Base-by-base conservation (phyloP, 2,113 vertebrate genomes). In the Hypocryptadius cinnamomeus region DNA sequence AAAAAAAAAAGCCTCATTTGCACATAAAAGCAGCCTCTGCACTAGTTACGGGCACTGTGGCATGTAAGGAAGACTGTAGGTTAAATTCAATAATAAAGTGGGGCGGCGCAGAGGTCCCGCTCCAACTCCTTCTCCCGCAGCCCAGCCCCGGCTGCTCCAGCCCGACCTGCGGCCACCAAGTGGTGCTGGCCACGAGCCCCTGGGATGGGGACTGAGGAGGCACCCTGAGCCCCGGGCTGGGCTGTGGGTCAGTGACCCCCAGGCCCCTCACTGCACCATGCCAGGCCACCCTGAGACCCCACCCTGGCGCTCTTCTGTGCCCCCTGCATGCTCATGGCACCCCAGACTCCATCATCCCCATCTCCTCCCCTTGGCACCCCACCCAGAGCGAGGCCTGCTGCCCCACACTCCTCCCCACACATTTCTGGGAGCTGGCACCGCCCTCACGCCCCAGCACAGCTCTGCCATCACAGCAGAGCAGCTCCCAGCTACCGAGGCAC, bases 21-120 rank as follows among this genome's bases (percentile, higher is more conserved):
- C 98, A 98, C 98, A 98, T 98, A 97, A 99, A 98, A 98, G 95
- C 92, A 90, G 95, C 95, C 93, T 89, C 92, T 97, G 95, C 95
- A 90, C 96, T 89, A 90, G 95, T 96, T 90, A 27, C 69, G 85
- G 97, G 95, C 95, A 93, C 95, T 78, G 96, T 96, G 97, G 96
- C 97, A 97, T 97, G 97, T 97, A 95, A 96, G 97, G 95, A 92
- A 96, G 96, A 59, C 95, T 97, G 97, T 70, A 98, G 98, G 98
- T 98, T 98, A 98, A 98, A 98, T 93, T 97, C 96, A 63, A 87
- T 96, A 96, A 97, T 97, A 96, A 96, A 96, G 93, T 91, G 33
- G 45, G 85, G 94, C 7, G 13, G 80, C 9, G 7, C 83, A 59
- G 61, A 90, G 89, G 44, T 69, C 77, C 85, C 4, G 27, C 65